phyloP scores from a whole-genome alignment of 2,888 invertebrate species.

The Heliconius charithonia region DNA sequence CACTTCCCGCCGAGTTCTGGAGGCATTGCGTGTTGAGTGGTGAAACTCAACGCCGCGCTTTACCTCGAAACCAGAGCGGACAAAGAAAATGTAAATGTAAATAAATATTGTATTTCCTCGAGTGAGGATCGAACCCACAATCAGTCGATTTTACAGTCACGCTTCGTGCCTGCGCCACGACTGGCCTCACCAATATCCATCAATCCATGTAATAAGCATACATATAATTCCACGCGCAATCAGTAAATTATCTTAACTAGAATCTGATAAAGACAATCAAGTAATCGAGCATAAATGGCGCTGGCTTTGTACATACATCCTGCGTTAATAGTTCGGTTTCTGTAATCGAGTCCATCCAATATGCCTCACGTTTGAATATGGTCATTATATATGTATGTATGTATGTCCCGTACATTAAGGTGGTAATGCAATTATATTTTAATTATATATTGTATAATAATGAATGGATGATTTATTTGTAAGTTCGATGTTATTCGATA shows the following conservation, averaged over 20 bases:
- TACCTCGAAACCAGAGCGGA: too few relatives aligned
- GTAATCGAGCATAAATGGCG: constrained; percentile 54
- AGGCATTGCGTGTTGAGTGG: too few relatives aligned
- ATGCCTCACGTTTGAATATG: constrained; percentile 37
- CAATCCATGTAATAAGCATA: background rate
- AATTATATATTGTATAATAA: background rate
- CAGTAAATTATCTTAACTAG: constrained; percentile 45
- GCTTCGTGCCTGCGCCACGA: too few relatives aligned
- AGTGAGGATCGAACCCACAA: too few relatives aligned
- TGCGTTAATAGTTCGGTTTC: constrained; percentile 65
- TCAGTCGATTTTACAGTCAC: too few relatives aligned
- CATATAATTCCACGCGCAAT: constrained; percentile 24
- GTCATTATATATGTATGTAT: background rate
- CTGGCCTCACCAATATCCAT: background rate
- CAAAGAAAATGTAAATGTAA: too few relatives aligned
- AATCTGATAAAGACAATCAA: constrained; percentile 54
- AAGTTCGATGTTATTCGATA: background rate
- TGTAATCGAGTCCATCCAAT: constrained; percentile 71
- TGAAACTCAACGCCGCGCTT: too few relatives aligned
- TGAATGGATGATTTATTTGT: background rate
- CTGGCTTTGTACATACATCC: constrained; percentile 58
- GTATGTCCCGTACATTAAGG: background rate
- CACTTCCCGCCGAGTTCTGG: too few relatives aligned
- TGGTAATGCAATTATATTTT: background rate
- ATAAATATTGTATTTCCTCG: too few relatives aligned